Evolutionary conservation across 2,113 vertebrate species (phyloP), one percentile per base, ranked within the genome.

Genomic region (Eudorcas thomsonii): DNA sequence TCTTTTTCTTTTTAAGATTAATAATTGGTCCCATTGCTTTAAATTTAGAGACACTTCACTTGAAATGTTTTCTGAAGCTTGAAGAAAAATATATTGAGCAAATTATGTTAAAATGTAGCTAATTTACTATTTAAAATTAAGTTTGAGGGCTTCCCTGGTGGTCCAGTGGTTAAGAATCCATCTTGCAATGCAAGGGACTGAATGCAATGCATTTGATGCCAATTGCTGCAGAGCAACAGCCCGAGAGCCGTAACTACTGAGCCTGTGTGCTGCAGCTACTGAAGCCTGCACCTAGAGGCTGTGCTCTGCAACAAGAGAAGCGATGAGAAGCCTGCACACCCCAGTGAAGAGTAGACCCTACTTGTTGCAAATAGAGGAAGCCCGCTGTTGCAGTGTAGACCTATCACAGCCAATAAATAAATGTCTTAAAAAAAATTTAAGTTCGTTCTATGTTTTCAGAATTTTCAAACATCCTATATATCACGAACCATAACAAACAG

Each of bases 111-210:
- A 84, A 96, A 83, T 82, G 7, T 62, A 86, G 28, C 28, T 83
- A 88, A 80, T 26, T 26, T 39, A 88, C 19, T 80, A 28, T 50
- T 97, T 95, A 93, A 93, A 88, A 87, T 92, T 89, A 84, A 94
- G 36, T 54, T 80, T 60, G 36, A 43, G 39, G 39, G 36, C 71
- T 43, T 43, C 39, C 23, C 71, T 43, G 13, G 23, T 15, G 39
- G 39, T 43, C 71, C 71, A 77, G 71, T 43, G 71, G 12, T 43
- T 26, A 43, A 77, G 71, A 77, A 43, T 39, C 71, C 23, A 15
- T 14, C 71, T 43, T 77, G 23, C 12, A 77, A 26, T 43, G 12
- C 39, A 43, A 43, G 39, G 23, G 67, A 74, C 39, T 1, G 52
- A 19, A 54, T 54, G 52, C 52, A 54, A 54, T 54, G 52, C 52